Base-by-base conservation (phyloP, 2,888 invertebrate genomes). In the Drosophila flavopinicola region DNA sequence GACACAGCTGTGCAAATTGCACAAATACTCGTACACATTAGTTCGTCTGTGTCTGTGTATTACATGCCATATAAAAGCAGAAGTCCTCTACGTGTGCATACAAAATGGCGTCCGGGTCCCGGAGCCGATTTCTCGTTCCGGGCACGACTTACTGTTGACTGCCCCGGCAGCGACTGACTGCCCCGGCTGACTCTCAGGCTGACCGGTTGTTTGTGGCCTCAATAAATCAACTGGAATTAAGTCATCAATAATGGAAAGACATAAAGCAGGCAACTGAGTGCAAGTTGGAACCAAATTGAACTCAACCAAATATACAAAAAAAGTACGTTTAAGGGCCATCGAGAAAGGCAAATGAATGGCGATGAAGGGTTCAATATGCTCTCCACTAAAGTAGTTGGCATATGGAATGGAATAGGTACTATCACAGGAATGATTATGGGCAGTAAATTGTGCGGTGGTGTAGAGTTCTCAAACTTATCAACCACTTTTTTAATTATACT, bases 181-280 rank as follows among this genome's bases (percentile, higher is more conserved):
- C 17, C 29, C 25, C n/a, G 9, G 6, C 7, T 24, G 58, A 47
- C 42, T 37, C 58, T 51, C 38, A 13, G 49, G 11, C 64, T 66
- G 75, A 61, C 64, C 70, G 71, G 70, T 63, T 71, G 73, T 66
- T 71, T 79, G 74, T 78, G 72, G 74, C 79, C 74, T 79, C 78
- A 82, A 88, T 87, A 87, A 85, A 87, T 87, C 88, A 88, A 78
- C 73, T 47, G 75, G 86, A 88, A 88, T 88, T 88, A 86, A 88
- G 88, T 78, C 87, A 88, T 88, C 88, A 88, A 88, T 88, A 88
- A 88, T 83, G 72, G 59, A 73, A 83, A 75, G 79, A 75, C 83
- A 80, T 82, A 72, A 78, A 66, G 65, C 78, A 70, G 78, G 29
- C 82, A 61, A 61, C 57, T 57, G 65, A 48, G 78, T 59, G 56